Conservation (phyloP, 2,888 invertebrate genomes). For the Tinea semifulvella region DNA sequence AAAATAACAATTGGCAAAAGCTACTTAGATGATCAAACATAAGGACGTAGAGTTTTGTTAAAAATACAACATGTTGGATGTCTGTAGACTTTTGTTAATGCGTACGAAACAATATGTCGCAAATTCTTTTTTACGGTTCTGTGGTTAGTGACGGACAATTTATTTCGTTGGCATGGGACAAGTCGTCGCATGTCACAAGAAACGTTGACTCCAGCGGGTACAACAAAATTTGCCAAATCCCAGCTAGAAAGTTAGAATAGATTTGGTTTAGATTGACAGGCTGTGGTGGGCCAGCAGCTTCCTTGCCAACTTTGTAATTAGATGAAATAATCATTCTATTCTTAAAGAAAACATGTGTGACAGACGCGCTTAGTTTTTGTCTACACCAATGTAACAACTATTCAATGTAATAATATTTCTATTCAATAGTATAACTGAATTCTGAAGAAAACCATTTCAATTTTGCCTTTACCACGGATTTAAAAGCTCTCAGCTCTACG, state of each 20-base stretch:
- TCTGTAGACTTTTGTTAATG: too few species aligned
- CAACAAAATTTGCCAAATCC: slow-evolving; percentile 51
- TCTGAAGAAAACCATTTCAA: too few species aligned
- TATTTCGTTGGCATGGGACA: slow-evolving; percentile 35
- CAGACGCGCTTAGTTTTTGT: neutral
- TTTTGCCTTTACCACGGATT: neutral
- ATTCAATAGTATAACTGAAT: too few species aligned
- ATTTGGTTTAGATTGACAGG: slow-evolving; percentile 42
- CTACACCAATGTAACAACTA: too few species aligned
- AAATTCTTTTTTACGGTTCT: slow-evolving; percentile 36
- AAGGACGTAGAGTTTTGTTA: too few species aligned
- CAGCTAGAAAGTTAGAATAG: slow-evolving; percentile 39
- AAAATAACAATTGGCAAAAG: too few species aligned
- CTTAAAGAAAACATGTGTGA: slow-evolving; percentile 2
- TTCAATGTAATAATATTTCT: too few species aligned
- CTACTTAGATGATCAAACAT: too few species aligned
- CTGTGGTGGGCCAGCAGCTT: slow-evolving; percentile 37
- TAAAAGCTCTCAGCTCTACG: slow-evolving; percentile 4
- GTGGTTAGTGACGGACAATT: slow-evolving; percentile 32
- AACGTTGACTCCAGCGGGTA: slow-evolving; percentile 53
- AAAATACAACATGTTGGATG: too few species aligned
- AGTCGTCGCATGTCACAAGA: slow-evolving; percentile 49
- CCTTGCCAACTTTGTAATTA: slow-evolving; percentile 64
- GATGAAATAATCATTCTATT: slow-evolving; percentile 34
- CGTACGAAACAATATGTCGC: slow-evolving; percentile 37